Evolutionary conservation across 2,888 invertebrate genomes (phyloP).

Genomic region (Sisyra terminalis): DNA sequence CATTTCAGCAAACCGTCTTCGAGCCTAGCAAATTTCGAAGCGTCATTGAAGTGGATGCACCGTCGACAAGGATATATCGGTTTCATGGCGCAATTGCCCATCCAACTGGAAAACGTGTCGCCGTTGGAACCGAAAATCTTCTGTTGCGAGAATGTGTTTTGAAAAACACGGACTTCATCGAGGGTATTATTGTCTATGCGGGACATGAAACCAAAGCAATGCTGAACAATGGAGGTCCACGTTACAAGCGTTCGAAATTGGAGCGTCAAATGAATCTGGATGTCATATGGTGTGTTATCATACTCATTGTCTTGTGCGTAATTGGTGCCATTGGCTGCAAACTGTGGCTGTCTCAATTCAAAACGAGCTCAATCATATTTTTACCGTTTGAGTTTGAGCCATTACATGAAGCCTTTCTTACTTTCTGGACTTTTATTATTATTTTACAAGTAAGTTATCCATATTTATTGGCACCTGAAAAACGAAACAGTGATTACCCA

Average conservation of each 20-base stretch:
- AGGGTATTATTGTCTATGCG: slow-evolving; percentile 93
- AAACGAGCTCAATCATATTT: slow-evolving; percentile 39
- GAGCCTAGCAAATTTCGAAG: slow-evolving; percentile 68
- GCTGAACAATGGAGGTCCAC: slow-evolving; percentile 91
- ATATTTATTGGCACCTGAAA: background rate
- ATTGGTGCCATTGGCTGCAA: slow-evolving; percentile 84
- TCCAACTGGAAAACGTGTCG: slow-evolving; percentile 59
- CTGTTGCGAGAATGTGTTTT: slow-evolving; percentile 84
- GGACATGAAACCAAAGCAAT: slow-evolving; percentile 96
- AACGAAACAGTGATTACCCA: too few relatives aligned
- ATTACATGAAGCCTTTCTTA: slow-evolving; percentile 60
- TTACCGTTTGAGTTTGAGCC: slow-evolving; percentile 30
- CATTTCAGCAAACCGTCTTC: slow-evolving; percentile 47
- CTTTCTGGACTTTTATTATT: slow-evolving; percentile 92
- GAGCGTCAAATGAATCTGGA: slow-evolving; percentile 92
- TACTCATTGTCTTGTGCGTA: slow-evolving; percentile 75
- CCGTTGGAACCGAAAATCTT: slow-evolving; percentile 78
- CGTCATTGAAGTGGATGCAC: slow-evolving; percentile 80
- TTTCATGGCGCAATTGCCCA: slow-evolving; percentile 82
- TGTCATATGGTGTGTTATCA: slow-evolving; percentile 90
- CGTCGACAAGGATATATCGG: slow-evolving; percentile 89
- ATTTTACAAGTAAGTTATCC: slow-evolving; percentile 72
- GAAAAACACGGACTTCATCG: slow-evolving; percentile 92
- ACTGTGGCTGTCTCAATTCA: slow-evolving; percentile 57
- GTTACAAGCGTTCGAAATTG: slow-evolving; percentile 81